Base-by-base conservation (phyloP, 2,888 invertebrate genomes). In the Aethes cnicana region DNA sequence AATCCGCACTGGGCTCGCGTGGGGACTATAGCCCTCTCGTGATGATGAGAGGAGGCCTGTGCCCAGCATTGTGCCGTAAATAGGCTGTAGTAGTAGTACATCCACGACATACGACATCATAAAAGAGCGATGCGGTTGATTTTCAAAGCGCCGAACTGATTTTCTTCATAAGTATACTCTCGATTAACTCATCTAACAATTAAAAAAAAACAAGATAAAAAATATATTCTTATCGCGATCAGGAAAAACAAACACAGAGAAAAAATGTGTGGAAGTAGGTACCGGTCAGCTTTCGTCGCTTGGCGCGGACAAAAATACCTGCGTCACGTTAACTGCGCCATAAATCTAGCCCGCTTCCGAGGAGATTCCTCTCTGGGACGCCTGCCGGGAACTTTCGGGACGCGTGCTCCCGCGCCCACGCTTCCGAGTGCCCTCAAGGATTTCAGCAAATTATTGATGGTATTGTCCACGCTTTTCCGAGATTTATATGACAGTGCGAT, bases 341-440 rank as follows among this genome's bases (percentile, higher is more conserved):
- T 87, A 85, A 86, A 86, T 86, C 85, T 81, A 60, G 61, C 62
- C 66, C 72, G 78, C 72, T 84, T 82, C 78, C 77, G 78, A 77
- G 80, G 78, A 82, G 81, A 81, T 81, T 81, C 79, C 77, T 78
- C 77, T 69, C 75, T 60, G 72, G 73, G 68, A 54, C 72, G 69
- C 70, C 70, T 68, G 68, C 74, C 65, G 64, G 62, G 77, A 82
- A 83, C 70, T 81, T 83, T 77, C 72, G 75, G 76, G 70, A 71
- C 73, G 76, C 72, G 75, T 78, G 77, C 76, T 77, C 66, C 48
- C 73, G 69, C 72, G 62, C 72, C 69, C 67, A 69, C 71, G 68
- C 65, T 74, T 69, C 74, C 67, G 67, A 81, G 77, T 66, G 66
- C 66, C 68, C 62, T 63, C 63, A 61, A 70, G 69, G 64, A 73